Base-by-base conservation (phyloP, 2,113 vertebrate genomes). In the Abramis brama region DNA sequence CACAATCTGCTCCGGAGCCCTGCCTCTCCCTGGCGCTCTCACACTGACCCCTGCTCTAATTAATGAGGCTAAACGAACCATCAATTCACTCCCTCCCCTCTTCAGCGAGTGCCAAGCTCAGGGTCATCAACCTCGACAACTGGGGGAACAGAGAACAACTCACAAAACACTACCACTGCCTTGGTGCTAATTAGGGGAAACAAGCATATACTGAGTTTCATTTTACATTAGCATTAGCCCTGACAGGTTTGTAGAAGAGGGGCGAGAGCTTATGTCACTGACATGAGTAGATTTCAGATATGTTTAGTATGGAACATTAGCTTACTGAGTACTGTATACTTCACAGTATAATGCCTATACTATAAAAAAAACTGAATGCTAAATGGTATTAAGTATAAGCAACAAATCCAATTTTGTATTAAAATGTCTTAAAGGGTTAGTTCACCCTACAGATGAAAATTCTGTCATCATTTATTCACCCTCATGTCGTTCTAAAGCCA, bases 51-150 rank as follows among this genome's bases (percentile, higher is more conserved):
- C 80, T 73, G 62, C 76, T 84, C 87, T 90, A 89, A 92, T 91
- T 94, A 93, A 93, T 92, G 86, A 92, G 92, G 90, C 92, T 85
- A 88, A 93, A 93, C 89, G 84, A 91, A 90, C 84, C 91, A 84
- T 91, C 25, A 75, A 71, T 59, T 68, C 79, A 60, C 59, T 76
- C 77, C 27, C 47, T 62, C 57, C 60, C 8, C 45, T 84, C 79
- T 79, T 80, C 71, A 84, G 79, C 47, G 23, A 79, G 84, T 13
- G 68, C 55, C 75, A 66, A 85, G 64, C 68, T 30, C n/a, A 15
- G 36, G 60, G 79, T 85, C 79, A 82, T 70, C 50, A 60, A 70
- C 66, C 77, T 9, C 62, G 27, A 77, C 57, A 77, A 64, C 83
- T 66, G 43, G 60, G 60, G 62, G 13, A 82, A 81, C 60, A 85